Base-by-base conservation (phyloP, 1,140 invertebrate genomes). In the Drosophila arawakana region DNA sequence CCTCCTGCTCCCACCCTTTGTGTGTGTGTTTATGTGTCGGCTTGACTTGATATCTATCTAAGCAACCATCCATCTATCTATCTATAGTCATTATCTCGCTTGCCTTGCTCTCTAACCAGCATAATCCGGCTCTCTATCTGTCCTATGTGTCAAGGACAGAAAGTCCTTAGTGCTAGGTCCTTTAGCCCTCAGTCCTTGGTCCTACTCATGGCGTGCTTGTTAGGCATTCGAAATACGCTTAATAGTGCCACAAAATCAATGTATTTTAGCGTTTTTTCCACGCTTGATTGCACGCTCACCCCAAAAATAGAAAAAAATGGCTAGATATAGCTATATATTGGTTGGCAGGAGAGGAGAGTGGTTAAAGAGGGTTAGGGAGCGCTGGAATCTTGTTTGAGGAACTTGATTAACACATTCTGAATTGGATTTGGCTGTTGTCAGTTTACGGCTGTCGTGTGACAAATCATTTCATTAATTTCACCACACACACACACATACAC, bases 231-330 rank as follows among this genome's bases (percentile, higher is more conserved):
- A 65, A 81, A 70, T 68, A 70, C 65, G 69, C 52, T 86, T 80
- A 77, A 77, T 88, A 88, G 83, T 86, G 82, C 83, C 80, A 80
- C 83, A 86, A 83, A 86, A 88, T 86, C 83, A 88, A 88, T 76
- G 73, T 72, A 76, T 72, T 79, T 79, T 76, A 79, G 76, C 76
- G 72, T 78, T 78, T 72, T 68, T 72, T 66, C 67, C 67, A 79
- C 76, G 76, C 76, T 76, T 76, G 73, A 76, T 76, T 79, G 63
- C 54, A 57, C 70, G 57, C 13, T 41, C 35, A 39, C 13, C 52
- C 11, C 8, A 18, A 34, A n/a, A 30, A 1, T n/a, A n/a, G 3
- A 3, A 30, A 30, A 18, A 18, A 18, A 18, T 18, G 25, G 25
- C 25, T 30, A 30, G 25, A 30, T 30, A 30, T 30, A 30, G 25